phyloP scores from a whole-genome alignment of 2,888 invertebrate species.

The Platycheirus rosarum region DNA sequence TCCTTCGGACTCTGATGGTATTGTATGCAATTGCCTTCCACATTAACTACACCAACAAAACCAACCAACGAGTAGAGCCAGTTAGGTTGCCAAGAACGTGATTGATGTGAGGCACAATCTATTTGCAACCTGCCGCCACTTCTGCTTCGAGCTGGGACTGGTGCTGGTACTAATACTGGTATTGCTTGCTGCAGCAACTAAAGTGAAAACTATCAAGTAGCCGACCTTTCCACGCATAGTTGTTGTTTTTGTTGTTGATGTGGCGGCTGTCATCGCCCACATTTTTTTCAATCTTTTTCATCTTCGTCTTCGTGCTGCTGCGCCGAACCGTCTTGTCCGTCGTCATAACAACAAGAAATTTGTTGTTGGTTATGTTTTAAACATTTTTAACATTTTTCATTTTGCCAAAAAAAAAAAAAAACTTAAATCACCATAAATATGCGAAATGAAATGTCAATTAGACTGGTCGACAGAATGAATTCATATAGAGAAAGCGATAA shows the following conservation, averaged over 20 bases:
- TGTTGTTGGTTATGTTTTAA: conserved; percentile 49
- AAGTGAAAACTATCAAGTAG: conserved; percentile 69
- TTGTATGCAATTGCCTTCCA: conserved; percentile 24
- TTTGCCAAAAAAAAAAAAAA: conserved; percentile 46
- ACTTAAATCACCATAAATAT: conserved; percentile 45
- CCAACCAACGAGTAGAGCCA: conserved; percentile 32
- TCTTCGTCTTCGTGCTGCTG: neutral
- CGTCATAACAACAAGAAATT: conserved; percentile 37
- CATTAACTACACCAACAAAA: conserved; percentile 26
- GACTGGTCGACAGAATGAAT: conserved; percentile 43
- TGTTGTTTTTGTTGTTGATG: conserved; percentile 25
- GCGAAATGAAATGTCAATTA: conserved; percentile 66
- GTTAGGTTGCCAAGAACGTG: conserved; percentile 61
- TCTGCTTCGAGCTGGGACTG: conserved; percentile 17
- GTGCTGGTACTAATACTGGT: too few relatives aligned
- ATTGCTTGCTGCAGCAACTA: conserved; percentile 32
- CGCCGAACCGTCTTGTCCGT: conserved; percentile 6
- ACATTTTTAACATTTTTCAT: conserved; percentile 48
- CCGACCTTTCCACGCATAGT: conserved; percentile 55
- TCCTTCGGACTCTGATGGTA: conserved; percentile 59
- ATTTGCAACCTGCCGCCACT: conserved; percentile 64
- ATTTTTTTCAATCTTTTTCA: conserved; percentile 28
- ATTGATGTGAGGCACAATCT: conserved; percentile 67
- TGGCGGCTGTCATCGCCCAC: conserved; percentile 59
- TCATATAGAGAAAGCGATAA: conserved; percentile 53